Conservation (phyloP, 1,140 invertebrate species). For the Goniozus legneri region DNA sequence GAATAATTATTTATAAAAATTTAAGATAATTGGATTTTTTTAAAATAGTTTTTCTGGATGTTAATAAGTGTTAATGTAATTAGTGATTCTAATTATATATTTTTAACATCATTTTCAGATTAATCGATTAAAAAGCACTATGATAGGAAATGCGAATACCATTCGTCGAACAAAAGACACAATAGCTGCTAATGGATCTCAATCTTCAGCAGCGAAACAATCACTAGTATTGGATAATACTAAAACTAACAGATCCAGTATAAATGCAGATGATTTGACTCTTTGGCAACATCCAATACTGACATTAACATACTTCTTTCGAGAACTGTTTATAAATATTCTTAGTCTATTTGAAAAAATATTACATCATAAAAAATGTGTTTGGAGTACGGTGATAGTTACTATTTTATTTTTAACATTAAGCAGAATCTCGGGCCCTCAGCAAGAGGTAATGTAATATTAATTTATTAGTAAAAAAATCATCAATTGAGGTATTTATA, state of each 20-base stretch:
- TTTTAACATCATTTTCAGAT: conserved; percentile 38
- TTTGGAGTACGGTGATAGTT: conserved; percentile 46
- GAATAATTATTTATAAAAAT: too few species aligned
- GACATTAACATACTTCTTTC: conserved; percentile 80
- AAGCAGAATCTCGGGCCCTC: conserved; percentile 57
- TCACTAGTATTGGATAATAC: conserved; percentile 19
- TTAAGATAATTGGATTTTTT: too few species aligned
- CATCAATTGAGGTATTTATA: background rate
- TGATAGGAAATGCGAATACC: conserved; percentile 42
- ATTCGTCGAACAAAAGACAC: conserved; percentile 41
- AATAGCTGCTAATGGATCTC: conserved; percentile 40
- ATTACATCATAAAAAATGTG: conserved; percentile 40
- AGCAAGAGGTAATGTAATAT: conserved; percentile 54
- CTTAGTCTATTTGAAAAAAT: conserved; percentile 57
- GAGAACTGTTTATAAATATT: conserved; percentile 68
- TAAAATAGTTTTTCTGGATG: too few species aligned
- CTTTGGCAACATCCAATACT: conserved; percentile 82
- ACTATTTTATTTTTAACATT: conserved; percentile 48
- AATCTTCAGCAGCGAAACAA: conserved; percentile 21
- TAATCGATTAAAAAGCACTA: conserved; percentile 36
- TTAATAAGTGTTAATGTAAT: background rate
- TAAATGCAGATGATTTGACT: conserved; percentile 67
- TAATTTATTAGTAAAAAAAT: conserved; percentile 13
- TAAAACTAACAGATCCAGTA: conserved; percentile 25
- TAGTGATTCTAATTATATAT: conserved; percentile 2